Evolutionary conservation across 2,113 vertebrate genomes (phyloP), one percentile per base, ranked within the genome.

Genomic region (Plectropomus leopardus): DNA sequence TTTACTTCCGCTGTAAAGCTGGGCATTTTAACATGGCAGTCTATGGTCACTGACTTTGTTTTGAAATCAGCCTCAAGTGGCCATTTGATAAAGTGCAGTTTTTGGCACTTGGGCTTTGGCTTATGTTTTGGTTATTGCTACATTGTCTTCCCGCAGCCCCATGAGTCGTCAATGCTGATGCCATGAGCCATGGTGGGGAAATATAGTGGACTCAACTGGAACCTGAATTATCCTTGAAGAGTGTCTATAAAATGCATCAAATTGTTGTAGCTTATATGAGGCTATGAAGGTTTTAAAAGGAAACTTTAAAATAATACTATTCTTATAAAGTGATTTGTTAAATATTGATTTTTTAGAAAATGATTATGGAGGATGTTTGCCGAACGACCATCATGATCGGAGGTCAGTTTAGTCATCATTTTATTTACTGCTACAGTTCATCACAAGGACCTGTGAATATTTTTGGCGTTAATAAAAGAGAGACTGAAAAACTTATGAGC

Each of bases 401-500:
- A 54, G 53, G 19, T 32, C 60, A 17, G 24, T 47, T 24, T 26
- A 21, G 57, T 11, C 24, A 2, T 5, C 10, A n/a, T 30, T 61
- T 72, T 45, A 69, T 80, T 83, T 51, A 83, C 67, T 57, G 3
- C 9, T 9, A 14, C 8, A 34, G 44, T 24, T 72, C 63, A 67
- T 74, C 48, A 54, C 21, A 19, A 9, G 63, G 40, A 47, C 40
- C 7, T 72, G 40, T 36, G 66, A 53, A 77, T 47, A 60, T 57
- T 83, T 21, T 61, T 44, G 51, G 64, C 2, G 24, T 72, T 83
- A 86, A 72, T 83, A 81, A 68, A 72, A 24, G 63, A 74, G 57
- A 79, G 51, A 76, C 55, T 78, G 58, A 81, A 82, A 88, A 83
- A 82, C 75, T 5, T 76, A 40, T 75, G 82, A 79, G 82, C 67